Percentiles rank a stretch among this genome's conserved stretches.
Evolutionary conservation across 2,113 vertebrate species (phyloP).

Genomic region (Thermophis baileyi): DNA sequence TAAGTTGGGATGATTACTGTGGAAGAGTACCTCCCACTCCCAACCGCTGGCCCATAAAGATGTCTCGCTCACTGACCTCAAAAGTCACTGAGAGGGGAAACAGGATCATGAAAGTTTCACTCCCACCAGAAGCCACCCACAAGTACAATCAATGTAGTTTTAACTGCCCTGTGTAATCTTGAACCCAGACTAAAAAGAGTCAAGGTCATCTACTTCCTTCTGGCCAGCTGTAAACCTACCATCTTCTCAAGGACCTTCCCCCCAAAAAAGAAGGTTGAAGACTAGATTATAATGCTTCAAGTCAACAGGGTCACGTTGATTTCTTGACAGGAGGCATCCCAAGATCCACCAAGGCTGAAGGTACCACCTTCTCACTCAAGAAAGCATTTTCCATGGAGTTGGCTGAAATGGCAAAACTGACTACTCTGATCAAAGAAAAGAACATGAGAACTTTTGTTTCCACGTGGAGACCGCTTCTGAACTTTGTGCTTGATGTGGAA

Average conservation of each 20-base stretch:
- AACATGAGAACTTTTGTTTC: too few relatives aligned
- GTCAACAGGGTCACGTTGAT: neutral
- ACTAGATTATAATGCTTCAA: neutral
- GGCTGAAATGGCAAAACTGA: too few relatives aligned
- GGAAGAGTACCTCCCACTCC: neutral
- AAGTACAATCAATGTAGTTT: neutral
- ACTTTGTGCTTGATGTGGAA: too few relatives aligned
- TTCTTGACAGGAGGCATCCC: neutral
- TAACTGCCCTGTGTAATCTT: neutral
- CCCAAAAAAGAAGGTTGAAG: neutral
- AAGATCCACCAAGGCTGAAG: neutral
- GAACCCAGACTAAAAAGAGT: neutral
- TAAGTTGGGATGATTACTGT: neutral
- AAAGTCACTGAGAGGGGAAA: neutral
- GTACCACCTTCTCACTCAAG: neutral
- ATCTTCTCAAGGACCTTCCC: neutral
- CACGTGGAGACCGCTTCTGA: too few relatives aligned
- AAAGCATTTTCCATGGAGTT: neutral
- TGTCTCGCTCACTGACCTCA: neutral
- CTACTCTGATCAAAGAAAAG: too few relatives aligned
- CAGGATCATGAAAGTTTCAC: neutral
- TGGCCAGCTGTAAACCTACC: neutral
- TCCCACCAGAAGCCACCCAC: neutral
- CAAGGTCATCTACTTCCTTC: neutral
- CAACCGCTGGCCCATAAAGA: neutral